Evolutionary conservation across 2,113 vertebrate species (phyloP).

Genomic region (Xenus cinereus): DNA sequence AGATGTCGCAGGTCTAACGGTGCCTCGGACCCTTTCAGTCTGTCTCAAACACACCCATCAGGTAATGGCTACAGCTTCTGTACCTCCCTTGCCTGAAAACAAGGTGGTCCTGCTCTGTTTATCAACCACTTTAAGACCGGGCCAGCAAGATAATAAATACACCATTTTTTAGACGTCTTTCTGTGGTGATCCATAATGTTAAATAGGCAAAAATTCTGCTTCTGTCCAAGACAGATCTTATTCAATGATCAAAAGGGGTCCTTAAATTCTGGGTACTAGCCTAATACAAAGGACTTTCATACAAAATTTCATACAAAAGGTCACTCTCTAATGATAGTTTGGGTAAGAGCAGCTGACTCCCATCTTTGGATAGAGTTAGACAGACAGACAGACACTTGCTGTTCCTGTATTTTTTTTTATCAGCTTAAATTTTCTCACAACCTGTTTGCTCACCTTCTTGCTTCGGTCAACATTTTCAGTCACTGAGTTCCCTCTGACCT

Average conservation of each 20-base stretch:
- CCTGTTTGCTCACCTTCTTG: background rate
- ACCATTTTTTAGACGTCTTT: background rate
- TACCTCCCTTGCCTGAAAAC: background rate
- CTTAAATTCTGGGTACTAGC: background rate
- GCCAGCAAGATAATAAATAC: background rate
- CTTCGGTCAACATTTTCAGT: background rate
- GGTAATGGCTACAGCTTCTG: background rate
- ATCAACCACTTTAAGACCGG: background rate
- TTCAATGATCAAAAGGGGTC: background rate
- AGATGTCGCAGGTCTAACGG: background rate
- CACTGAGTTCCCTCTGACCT: background rate
- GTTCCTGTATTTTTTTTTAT: background rate
- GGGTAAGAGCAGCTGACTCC: background rate
- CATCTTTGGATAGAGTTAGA: background rate
- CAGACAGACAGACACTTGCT: background rate
- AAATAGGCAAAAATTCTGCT: background rate
- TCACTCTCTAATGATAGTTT: background rate
- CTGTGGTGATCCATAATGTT: fast-evolving
- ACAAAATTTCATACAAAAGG: background rate
- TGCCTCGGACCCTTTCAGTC: background rate
- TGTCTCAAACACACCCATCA: background rate
- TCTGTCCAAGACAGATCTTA: background rate
- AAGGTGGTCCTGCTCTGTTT: background rate
- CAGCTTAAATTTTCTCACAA: background rate
- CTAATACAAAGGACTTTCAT: background rate